phyloP scores from a whole-genome alignment of 2,113 vertebrate genomes.

The Notechis scutatus region DNA sequence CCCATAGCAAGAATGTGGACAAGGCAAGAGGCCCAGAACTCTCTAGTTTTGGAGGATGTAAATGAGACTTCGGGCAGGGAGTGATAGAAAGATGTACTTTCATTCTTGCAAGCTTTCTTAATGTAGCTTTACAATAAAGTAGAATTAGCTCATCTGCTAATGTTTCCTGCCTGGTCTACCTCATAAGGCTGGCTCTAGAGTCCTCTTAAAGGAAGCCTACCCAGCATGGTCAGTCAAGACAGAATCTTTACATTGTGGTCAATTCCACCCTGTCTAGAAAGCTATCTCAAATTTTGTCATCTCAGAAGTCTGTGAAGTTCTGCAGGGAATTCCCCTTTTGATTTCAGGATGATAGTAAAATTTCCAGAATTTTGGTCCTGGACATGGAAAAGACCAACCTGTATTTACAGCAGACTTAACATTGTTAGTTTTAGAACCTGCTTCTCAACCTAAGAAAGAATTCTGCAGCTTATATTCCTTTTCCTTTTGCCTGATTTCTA shows the following conservation, averaged over 20 bases:
- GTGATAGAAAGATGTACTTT: background rate
- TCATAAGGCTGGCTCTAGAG: background rate
- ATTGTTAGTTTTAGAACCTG: background rate
- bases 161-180: background rate
- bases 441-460: background rate
- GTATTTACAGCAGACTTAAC: background rate
- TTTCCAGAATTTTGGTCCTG: background rate
- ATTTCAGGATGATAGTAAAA: background rate
- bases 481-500: background rate
- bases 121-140: background rate
- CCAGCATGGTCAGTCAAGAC: background rate
- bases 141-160: background rate
- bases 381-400: background rate
- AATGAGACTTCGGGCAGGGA: background rate
- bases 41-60: background rate
- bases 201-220: background rate
- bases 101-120: background rate
- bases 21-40: background rate
- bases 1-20: background rate
- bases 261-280: background rate
- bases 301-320: background rate
- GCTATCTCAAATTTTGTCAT: background rate
- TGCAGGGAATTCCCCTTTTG: background rate
- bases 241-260: background rate
- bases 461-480: background rate